Evolutionary conservation across 2,888 invertebrate species (phyloP), one percentile per base, ranked within the genome.

Genomic region (Peribatodes rhomboidaria): DNA sequence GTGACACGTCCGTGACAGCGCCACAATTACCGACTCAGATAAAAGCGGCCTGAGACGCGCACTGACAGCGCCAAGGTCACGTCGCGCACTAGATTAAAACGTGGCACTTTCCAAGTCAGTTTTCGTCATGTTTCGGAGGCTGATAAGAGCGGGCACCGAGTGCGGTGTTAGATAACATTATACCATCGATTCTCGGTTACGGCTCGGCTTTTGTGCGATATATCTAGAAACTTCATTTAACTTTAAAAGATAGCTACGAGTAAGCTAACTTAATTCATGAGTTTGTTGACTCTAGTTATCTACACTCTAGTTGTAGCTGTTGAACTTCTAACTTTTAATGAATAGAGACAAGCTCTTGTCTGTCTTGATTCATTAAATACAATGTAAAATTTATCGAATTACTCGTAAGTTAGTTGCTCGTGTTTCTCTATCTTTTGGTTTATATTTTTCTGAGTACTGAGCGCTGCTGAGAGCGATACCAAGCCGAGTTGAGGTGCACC

Each of bases 11-110:
- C 16, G 61, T 67, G 63, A 67, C 71, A 67, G 61, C 65, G 44
- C 55, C 67, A 67, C 65, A 65, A 67, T 65, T 65, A 65, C 62
- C 31, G 55, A 55, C 39, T 59, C 37, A 66, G 64, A 63, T 63
- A 65, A 69, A 69, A 69, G 69, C 71, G 27, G 42, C n/a, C 62
- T 52, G 61, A 64, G 66, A 58, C 59, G 41, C 55, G 42, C 42
- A 55, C 52, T 42, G 64, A 64, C 67, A 55, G 54, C 37, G 57
- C 27, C 67, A 63, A 69, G 67, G 67, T 67, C 62, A 58, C 57
- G 27, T 54, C 49, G 53, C 47, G 16, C 39, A 41, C 46, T 63
- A 63, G 46, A 57, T 63, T 57, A 57, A 31, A 65, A 60, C 59
- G 61, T 65, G 61, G 46, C 50, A 69, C 49, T 64, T 67, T 65